These are phyloP conservation scores for Pteropus rufus DNA, from an alignment of 2,797 vertebrate species.

Conservation along the genomic window DNA sequence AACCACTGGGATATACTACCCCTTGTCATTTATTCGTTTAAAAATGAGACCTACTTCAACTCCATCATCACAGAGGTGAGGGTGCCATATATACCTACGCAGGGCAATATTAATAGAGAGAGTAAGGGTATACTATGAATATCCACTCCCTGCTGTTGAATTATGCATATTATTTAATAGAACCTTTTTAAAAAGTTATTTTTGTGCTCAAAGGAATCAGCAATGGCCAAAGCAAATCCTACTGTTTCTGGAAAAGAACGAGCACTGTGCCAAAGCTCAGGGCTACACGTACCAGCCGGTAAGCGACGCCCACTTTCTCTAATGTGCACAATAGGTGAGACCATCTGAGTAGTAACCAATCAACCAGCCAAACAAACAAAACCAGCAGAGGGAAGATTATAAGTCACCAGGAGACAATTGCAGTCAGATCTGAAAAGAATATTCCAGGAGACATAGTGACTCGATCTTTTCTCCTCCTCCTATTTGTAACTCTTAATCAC, in stretches of 20 bases:
- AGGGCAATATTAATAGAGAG: neutral
- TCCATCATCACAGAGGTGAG: neutral
- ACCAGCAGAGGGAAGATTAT: neutral
- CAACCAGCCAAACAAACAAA: neutral
- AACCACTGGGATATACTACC: neutral
- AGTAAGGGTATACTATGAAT: neutral
- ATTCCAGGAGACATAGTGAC: neutral
- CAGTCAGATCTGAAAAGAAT: neutral
- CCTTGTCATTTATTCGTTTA: neutral
- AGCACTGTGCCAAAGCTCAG: neutral
- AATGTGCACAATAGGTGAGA: neutral
- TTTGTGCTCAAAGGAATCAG: neutral
- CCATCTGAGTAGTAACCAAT: neutral
- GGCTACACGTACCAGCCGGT: neutral
- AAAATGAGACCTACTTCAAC: neutral
- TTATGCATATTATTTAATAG: neutral
- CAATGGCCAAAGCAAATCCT: neutral
- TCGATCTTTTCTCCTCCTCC: neutral
- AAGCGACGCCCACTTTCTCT: neutral
- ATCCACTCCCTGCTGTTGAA: neutral
- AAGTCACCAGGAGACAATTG: neutral
- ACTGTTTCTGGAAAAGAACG: neutral
- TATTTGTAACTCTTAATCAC: neutral
- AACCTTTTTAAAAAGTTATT: neutral
- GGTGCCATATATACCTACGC: neutral